Percentiles rank a stretch among this genome's conserved stretches.
phyloP scores from a whole-genome alignment of 2,888 invertebrate species.

The Saturnia pavonia region DNA sequence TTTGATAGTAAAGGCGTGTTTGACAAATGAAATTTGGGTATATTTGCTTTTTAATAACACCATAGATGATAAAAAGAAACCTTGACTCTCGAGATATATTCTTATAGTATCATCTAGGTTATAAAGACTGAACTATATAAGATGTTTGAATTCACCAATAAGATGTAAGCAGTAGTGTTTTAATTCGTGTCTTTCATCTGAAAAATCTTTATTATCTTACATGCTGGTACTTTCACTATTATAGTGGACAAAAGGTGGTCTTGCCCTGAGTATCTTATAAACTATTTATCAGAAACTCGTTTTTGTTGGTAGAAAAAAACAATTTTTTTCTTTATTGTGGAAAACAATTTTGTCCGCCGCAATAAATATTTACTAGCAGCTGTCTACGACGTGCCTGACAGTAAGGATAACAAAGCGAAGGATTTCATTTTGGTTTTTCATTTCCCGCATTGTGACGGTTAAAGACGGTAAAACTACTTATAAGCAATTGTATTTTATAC shows the following conservation, averaged over 20 bases:
- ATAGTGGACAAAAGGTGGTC: background rate
- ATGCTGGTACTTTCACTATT: background rate
- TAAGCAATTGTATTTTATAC: background rate
- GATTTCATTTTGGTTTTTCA: conserved; percentile 13
- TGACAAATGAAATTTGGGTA: too few species aligned
- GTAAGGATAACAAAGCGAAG: conserved; percentile 13
- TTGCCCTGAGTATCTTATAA: background rate
- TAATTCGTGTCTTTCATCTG: background rate
- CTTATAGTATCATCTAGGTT: too few species aligned
- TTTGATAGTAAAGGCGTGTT: too few species aligned
- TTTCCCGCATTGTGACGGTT: conserved; percentile 4
- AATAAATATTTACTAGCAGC: conserved; percentile 14
- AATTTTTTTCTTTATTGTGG: conserved; percentile 5
- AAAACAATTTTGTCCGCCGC: conserved; percentile 10
- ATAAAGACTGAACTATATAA: too few species aligned
- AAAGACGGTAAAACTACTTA: background rate
- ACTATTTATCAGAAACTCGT: conserved; percentile 5
- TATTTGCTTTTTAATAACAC: too few species aligned
- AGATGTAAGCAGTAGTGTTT: background rate
- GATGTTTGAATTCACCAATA: background rate
- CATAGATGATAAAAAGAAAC: too few species aligned
- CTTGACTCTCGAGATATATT: too few species aligned
- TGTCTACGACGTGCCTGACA: conserved; percentile 13
- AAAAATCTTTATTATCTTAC: background rate
- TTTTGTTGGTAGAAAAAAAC: background rate